Evolutionary conservation across 1,140 invertebrate genomes (phyloP), one percentile per base, ranked within the genome.

Genomic region (Drosophila watanabei): DNA sequence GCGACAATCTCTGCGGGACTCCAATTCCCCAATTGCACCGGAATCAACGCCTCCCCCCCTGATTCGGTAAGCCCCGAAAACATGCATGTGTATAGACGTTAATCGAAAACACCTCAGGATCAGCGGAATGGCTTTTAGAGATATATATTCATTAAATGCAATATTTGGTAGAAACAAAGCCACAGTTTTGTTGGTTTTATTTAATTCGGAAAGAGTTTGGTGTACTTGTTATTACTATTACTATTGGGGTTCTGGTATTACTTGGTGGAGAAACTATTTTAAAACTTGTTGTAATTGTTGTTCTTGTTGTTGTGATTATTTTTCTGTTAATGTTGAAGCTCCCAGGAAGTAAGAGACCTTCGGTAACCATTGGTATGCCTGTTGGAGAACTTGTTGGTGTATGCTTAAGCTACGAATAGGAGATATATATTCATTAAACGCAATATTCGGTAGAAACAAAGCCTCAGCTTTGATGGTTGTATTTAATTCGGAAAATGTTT

Each of bases 1-100:
- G 61, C 64, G 64, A 63, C 64, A 66, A 48, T 66, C 64, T 64
- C 58, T 48, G 64, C 58, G 64, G 64, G 59, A 66, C 61, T 63
- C 64, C 64, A 46, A 48, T 48, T 30, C 18, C 62, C 62, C 51
- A 51, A 35, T 41, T 24, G 49, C 52, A 24, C 30, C 13, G n/a
- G 16, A n/a, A n/a, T n/a, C 20, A 11, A 1, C 39, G 8, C 30
- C 7, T 4, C 52, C 4, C 41, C 45, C 20, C 20, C 18, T 7
- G 8, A 41, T 16, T 63, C 24, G 33, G 41, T 33, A 11, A 63
- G 11, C 6, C 24, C 6, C 2, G 35, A 66, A 41, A 30, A 46
- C 59, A 46, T 46, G 32, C 61, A 35, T 62, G 30, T 46, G 41
- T 30, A 46, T n/a, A n/a, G 37, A 59, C 39, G 64, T 37, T 66